Evolutionary conservation across 2,113 vertebrate genomes (phyloP).

Genomic region (Festucalex cinctus): DNA sequence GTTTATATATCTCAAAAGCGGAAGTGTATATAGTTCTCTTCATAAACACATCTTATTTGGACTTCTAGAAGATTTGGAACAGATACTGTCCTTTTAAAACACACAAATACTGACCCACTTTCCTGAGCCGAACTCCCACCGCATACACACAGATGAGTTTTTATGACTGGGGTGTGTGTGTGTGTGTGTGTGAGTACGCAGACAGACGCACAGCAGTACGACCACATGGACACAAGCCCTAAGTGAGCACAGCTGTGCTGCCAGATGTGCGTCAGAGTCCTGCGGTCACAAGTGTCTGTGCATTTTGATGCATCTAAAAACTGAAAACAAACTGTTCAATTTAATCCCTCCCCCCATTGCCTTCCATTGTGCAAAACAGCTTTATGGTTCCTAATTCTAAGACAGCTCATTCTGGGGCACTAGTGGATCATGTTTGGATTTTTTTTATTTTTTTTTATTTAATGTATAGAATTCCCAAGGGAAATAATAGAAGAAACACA

Average conservation of each 20-base stretch:
- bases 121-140: constrained; percentile 45
- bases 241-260: constrained; percentile 54
- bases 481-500: no score
- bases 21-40: constrained; percentile 42
- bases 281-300: constrained; percentile 37
- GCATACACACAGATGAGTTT: constrained; percentile 45
- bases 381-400: neutral
- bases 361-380: neutral
- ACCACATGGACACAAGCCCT: constrained; percentile 21
- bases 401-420: neutral
- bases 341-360: constrained; percentile 16
- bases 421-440: neutral
- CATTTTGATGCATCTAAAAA: constrained; percentile 28
- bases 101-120: constrained; percentile 53
- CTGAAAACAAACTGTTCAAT: constrained; percentile 35
- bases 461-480: no score
- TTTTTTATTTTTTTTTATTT: neutral
- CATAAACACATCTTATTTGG: constrained; percentile 53
- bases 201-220: constrained; percentile 31
- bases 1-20: constrained; percentile 29
- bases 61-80: constrained; percentile 51
- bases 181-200: constrained; percentile 24
- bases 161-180: constrained; percentile 33
- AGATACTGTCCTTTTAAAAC: constrained; percentile 38
- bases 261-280: constrained; percentile 60